These are phyloP conservation scores for Neodon shergylaensis DNA, from an alignment of 2,113 vertebrate genomes.

Conservation along the genomic window DNA sequence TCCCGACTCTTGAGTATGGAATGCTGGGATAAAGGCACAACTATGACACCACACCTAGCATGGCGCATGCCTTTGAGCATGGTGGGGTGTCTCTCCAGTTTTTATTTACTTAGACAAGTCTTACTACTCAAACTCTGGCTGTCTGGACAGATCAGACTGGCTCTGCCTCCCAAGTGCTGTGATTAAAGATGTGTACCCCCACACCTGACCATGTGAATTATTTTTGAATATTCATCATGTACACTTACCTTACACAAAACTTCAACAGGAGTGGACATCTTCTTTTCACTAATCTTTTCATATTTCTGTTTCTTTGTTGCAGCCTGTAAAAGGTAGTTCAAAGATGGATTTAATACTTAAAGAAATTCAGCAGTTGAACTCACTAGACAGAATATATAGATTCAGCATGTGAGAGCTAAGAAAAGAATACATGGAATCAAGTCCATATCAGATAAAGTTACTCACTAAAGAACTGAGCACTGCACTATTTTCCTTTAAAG, in stretches of 20 bases:
- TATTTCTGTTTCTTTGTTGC: constrained; percentile 99
- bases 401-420: background rate
- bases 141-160: background rate
- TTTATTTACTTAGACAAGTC: background rate
- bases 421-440: background rate
- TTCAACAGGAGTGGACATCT: constrained; percentile 99
- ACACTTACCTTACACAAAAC: constrained; percentile 98
- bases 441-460: background rate
- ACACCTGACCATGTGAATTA: background rate
- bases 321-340: constrained; percentile 88
- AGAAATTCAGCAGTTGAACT: background rate
- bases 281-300: constrained; percentile 99
- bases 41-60: background rate
- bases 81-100: background rate
- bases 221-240: constrained; percentile 47
- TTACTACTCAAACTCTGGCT: background rate
- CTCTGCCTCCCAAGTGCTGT: background rate
- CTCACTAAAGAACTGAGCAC: background rate
- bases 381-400: background rate
- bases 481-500: constrained; percentile 31
- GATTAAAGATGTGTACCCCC: background rate
- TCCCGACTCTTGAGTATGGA: background rate
- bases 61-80: background rate
- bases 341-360: background rate
- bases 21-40: background rate